Evolutionary conservation across 1,140 invertebrate genomes (phyloP), one percentile per base, ranked within the genome.

Genomic region (Drosophila insularis): DNA sequence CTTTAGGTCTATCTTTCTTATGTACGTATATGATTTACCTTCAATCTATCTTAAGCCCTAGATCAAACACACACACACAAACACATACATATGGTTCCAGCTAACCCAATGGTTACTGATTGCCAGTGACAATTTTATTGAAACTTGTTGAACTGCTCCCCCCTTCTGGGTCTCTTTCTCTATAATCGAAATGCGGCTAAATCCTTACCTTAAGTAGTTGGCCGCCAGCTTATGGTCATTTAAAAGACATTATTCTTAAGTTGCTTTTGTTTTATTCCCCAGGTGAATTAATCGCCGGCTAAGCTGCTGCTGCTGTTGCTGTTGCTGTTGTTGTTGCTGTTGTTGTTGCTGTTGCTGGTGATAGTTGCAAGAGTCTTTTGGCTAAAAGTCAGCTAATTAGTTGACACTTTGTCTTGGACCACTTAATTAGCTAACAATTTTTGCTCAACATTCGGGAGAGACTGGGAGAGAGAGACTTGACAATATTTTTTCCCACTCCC

Each of bases 341-440:
- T 14, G 3, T n/a, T n/a, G n/a, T 27, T 13, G 31, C 35, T 19
- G 17, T 21, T 58, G 14, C 11, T 13, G 59, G 37, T 14, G 3
- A 19, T 27, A 23, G 58, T 32, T n/a, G 63, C 32, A 21, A 43
- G 54, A 60, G 74, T 63, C 50, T 69, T 64, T 69, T 65, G 74
- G 75, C 75, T 75, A 81, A 81, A 89, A 89, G 79, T 80, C 82
- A 75, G 65, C 84, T 87, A 89, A 87, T 87, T 87, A 89, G 84
- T 78, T 79, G 77, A 79, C 84, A 87, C 82, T 87, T 89, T 87
- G 76, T 89, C 76, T 76, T 78, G 79, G 76, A 76, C 76, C 82
- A 89, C 84, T 87, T 87, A 87, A 87, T 87, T 89, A 87, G 80
- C 82, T 50, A 50, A 50, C 43, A 50, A 50, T 50, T 50, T 50